phyloP scores from a whole-genome alignment of 2,113 vertebrate species.

The Mus spicilegus region DNA sequence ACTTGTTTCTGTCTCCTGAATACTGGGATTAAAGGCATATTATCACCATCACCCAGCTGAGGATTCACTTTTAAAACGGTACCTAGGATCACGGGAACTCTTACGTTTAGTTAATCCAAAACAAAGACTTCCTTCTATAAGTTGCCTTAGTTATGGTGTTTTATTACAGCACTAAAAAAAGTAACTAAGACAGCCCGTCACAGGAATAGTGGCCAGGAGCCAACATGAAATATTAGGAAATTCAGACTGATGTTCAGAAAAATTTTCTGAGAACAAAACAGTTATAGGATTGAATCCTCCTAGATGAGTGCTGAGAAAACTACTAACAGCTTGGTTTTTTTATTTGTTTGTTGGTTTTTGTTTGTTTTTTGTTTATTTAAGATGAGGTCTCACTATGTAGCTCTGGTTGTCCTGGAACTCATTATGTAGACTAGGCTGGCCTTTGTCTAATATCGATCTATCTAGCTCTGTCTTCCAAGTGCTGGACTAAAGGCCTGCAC shows the following conservation, averaged over 20 bases:
- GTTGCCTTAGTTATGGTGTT: not conserved
- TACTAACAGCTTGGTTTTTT: not conserved
- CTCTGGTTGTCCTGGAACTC: not conserved
- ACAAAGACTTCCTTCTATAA: not conserved
- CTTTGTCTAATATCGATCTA: not conserved
- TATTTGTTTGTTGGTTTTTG: no score
- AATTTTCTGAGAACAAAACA: conserved; percentile 14
- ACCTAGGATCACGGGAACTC: not conserved
- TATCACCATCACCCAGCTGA: not conserved
- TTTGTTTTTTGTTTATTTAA: not conserved
- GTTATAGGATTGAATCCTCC: not conserved
- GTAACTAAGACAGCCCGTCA: not conserved
- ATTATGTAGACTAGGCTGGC: not conserved
- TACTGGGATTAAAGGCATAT: not conserved
- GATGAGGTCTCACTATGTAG: not conserved
- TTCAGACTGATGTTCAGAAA: not conserved
- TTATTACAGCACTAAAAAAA: not conserved
- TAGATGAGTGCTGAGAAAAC: not conserved
- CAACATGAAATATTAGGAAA: not conserved
- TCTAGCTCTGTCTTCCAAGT: not conserved
- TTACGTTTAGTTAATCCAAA: not conserved
- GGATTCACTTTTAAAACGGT: not conserved
- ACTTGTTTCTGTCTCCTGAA: not conserved
- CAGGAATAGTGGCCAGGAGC: not conserved
- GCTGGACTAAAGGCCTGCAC: not conserved